Percentiles rank a stretch among this genome's conserved stretches.
Evolutionary conservation across 2,797 vertebrate species (phyloP).

Genomic region (Anas georgica): DNA sequence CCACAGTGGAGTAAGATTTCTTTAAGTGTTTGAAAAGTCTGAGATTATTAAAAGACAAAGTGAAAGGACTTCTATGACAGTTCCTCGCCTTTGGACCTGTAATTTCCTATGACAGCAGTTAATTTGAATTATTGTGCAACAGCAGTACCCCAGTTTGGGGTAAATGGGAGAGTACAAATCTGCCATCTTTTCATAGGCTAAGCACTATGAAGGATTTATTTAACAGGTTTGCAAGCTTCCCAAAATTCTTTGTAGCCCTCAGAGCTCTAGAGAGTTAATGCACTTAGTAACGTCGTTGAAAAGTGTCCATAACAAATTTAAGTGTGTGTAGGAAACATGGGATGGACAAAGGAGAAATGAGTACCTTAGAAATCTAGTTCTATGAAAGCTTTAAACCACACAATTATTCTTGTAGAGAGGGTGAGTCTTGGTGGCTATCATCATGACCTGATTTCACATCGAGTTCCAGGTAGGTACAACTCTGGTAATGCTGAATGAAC

Average conservation of each 20-base stretch:
- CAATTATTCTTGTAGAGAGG: neutral
- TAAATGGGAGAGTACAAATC: neutral
- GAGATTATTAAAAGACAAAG: neutral
- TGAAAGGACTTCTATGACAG: neutral
- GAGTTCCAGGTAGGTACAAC: neutral
- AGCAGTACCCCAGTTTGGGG: neutral
- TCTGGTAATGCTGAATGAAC: neutral
- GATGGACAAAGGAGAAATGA: neutral
- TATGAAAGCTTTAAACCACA: neutral
- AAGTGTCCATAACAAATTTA: neutral
- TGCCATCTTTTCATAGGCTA: neutral
- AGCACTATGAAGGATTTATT: neutral
- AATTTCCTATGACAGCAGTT: neutral
- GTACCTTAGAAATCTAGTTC: neutral
- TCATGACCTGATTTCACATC: neutral
- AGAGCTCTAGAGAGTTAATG: neutral
- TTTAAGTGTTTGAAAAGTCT: neutral
- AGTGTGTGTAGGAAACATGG: neutral
- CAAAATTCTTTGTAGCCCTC: neutral
- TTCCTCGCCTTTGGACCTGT: neutral
- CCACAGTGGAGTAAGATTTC: neutral
- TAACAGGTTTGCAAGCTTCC: neutral
- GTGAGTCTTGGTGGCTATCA: neutral
- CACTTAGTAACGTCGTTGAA: neutral
- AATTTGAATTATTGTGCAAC: neutral